A percentile compares a stretch with the other conserved stretches of the same genome.
Conservation (phyloP, 2,797 vertebrate species). For the Enteromius paludinosus region DNA sequence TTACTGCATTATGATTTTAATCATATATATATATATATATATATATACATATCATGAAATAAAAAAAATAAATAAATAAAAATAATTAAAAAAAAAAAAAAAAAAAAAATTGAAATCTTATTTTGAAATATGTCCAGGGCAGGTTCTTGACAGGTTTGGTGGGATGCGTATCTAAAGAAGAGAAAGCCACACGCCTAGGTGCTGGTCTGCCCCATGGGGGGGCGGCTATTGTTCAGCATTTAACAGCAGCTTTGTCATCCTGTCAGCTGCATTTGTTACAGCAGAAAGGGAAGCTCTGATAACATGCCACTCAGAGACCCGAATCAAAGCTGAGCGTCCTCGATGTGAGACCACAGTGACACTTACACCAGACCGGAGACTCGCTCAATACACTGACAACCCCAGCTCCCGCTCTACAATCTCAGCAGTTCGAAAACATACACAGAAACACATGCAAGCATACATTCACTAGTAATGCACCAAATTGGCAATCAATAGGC, state of each 20-base stretch:
- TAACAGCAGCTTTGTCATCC: conserved; percentile 58
- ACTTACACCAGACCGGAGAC: conserved; percentile 28
- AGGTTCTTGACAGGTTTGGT: neutral
- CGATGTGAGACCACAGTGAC: conserved; percentile 41
- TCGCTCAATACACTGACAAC: neutral
- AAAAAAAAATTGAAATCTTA: neutral
- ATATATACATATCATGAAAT: too few species aligned
- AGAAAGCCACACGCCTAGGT: conserved; percentile 31
- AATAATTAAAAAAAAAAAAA: too few species aligned
- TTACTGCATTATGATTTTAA: too few species aligned
- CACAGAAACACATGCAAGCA: neutral
- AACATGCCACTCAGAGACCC: conserved; percentile 24
- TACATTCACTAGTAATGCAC: neutral
- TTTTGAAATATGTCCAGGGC: neutral
- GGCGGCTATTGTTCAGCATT: conserved; percentile 48
- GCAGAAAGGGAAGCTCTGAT: conserved; percentile 48
- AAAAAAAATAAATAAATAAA: too few species aligned
- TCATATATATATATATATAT: too few species aligned
- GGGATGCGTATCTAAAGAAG: neutral
- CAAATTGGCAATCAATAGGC: too few species aligned
- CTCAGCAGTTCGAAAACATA: neutral
- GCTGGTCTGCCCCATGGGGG: conserved; percentile 29
- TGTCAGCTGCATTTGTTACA: conserved; percentile 58
- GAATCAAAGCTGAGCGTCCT: conserved; percentile 51
- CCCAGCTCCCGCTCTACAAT: too few species aligned